Base-by-base conservation (phyloP, 2,888 invertebrate species). In the Trichogramma evanescens region DNA sequence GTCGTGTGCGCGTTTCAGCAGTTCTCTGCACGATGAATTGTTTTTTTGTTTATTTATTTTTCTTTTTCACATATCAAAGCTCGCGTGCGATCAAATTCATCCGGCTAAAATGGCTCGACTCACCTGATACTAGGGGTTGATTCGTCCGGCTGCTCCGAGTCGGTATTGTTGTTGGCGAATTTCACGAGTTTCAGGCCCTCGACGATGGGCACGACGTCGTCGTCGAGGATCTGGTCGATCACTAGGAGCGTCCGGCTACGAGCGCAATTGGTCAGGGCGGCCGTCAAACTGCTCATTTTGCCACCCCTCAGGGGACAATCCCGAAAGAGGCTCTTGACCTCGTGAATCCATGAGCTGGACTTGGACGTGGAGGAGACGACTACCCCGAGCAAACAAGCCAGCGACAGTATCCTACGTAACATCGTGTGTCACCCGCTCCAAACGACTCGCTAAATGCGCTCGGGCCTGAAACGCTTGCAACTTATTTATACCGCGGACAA, bases 201-300 rank as follows among this genome's bases (percentile, higher is more conserved):
- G n/a, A 58, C 1, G n/a, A 64, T 4, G 1, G 59, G 62, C 1
- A 64, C 45, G 2, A 57, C 53, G 45, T 64, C 62, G 6, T 56
- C 58, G 10, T 44, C 48, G 8, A 62, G 51, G 1, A 60, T 54
- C 4, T 45, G 43, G 45, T 64, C 64, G 44, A 64, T 50, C 0
- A 58, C 58, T 5, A n/a, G 1, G 1, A 49, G 10, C 2, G 64
- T 56, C 4, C 58, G 43, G 4, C 48, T 6, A 9, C 56, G 26
- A 3, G 60, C 62, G 50, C 64, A 64, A 0, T 39, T n/a, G 1
- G 53, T 41, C 6, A 63, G 7, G 3, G 56, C 13, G 8, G 26
- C 26, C 3, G 26, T 26, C 26, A 26, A 26, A 2, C 26, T 26
- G 26, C 26, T 26, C 26, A 26, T 26, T 26, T 26, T 26, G 26